Conservation (phyloP, 2,888 invertebrate species). For the Phasia obesa region DNA sequence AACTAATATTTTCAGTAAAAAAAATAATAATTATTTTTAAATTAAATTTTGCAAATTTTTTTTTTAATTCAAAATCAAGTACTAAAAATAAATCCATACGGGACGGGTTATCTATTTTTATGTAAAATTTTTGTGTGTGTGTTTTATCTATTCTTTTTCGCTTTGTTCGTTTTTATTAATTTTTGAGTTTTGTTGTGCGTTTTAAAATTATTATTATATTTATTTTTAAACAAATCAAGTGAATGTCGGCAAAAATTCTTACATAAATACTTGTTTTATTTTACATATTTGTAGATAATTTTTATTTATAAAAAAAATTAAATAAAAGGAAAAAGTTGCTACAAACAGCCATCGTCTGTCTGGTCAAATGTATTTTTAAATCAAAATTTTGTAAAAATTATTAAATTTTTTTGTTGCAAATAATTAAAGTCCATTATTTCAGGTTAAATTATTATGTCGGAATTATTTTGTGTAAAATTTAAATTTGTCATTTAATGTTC, state of each 20-base stretch:
- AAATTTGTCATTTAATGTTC: background rate
- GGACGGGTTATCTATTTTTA: constrained; percentile 80
- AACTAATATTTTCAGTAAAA: too few species aligned
- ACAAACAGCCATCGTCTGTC: background rate
- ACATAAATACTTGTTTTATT: constrained; percentile 32
- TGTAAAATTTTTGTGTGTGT: constrained; percentile 75
- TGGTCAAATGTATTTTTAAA: constrained; percentile 53
- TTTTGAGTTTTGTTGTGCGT: constrained; percentile 57
- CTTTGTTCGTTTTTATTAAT: constrained; percentile 44
- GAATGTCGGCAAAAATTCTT: constrained; percentile 57
- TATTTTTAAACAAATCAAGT: constrained; percentile 64
- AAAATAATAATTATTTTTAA: too few species aligned
- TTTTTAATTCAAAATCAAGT: constrained; percentile 64
- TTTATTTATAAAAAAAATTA: constrained; percentile 35
- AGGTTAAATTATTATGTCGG: constrained; percentile 50
- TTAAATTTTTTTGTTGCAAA: constrained; percentile 17
- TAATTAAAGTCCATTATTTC: constrained; percentile 46
- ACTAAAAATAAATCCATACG: constrained; percentile 80
- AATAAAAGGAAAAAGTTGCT: background rate
- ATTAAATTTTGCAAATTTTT: constrained; percentile 33
- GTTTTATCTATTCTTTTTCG: constrained; percentile 16
- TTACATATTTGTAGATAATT: background rate
- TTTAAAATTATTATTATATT: constrained; percentile 42
- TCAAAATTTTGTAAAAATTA: constrained; percentile 15
- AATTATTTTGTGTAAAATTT: constrained; percentile 28